Conservation (phyloP, 2,797 vertebrate genomes). For the Trachurus trachurus region DNA sequence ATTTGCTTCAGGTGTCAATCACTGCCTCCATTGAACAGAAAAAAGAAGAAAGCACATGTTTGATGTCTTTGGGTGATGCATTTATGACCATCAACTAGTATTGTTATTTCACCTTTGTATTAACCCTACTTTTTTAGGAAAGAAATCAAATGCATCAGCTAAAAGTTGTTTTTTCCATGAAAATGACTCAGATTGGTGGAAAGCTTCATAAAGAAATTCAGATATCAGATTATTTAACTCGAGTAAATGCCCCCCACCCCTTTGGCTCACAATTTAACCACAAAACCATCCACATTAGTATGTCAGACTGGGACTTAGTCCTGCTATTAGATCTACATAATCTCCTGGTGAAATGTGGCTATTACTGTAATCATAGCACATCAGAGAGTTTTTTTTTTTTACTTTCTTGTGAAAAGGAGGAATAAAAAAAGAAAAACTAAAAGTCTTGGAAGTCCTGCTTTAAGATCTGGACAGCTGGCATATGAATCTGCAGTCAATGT, state of each 20-base stretch:
- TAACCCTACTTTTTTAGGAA: background rate
- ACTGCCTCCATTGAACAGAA: slow-evolving; percentile 21
- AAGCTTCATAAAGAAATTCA: background rate
- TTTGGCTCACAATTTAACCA: slow-evolving; percentile 38
- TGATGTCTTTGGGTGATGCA: slow-evolving; percentile 1
- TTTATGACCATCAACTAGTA: background rate
- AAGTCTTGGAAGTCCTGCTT: slow-evolving; percentile 3
- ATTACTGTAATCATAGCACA: slow-evolving; percentile 57
- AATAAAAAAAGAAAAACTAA: slow-evolving; percentile 9
- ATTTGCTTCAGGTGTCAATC: slow-evolving; percentile 41
- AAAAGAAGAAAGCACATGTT: background rate
- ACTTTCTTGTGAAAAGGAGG: slow-evolving; percentile 7
- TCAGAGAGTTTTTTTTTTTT: slow-evolving; percentile 9
- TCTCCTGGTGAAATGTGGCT: slow-evolving; percentile 54
- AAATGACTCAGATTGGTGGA: background rate
- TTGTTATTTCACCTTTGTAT: background rate
- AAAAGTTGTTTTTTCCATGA: background rate
- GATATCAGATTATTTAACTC: background rate
- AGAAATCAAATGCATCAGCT: background rate
- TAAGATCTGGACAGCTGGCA: slow-evolving; percentile 35
- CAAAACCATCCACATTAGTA: slow-evolving; percentile 35
- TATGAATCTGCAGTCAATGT: slow-evolving; percentile 25
- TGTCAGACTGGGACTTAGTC: slow-evolving; percentile 24
- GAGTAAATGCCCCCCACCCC: background rate
- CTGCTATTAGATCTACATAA: slow-evolving; percentile 56